phyloP scores from a whole-genome alignment of 2,888 invertebrate species.

The Rhyacophila evoluta region DNA sequence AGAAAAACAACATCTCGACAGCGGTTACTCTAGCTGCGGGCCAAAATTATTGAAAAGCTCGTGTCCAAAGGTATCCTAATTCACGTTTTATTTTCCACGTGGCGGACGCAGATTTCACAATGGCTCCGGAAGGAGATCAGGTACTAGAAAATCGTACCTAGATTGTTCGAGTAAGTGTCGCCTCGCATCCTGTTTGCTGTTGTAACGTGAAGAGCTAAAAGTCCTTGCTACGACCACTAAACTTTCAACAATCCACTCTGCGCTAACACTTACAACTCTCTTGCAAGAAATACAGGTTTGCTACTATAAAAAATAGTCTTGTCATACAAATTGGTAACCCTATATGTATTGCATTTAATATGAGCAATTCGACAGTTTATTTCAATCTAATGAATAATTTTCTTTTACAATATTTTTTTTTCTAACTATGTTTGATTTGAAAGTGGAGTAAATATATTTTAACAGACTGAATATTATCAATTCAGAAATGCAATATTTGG shows the following conservation, averaged over 20 bases:
- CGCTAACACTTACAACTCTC: too few relatives aligned
- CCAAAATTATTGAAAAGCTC: slow-evolving; percentile 19
- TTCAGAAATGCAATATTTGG: too few relatives aligned
- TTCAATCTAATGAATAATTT: too few relatives aligned
- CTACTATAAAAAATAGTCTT: too few relatives aligned
- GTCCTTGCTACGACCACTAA: not conserved
- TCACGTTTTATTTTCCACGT: slow-evolving; percentile 16
- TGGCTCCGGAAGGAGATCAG: not conserved
- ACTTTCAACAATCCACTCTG: not conserved
- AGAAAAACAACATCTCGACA: slow-evolving; percentile 41
- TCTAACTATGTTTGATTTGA: too few relatives aligned
- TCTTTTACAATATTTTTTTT: too few relatives aligned
- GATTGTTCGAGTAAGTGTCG: not conserved
- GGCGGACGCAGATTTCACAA: not conserved
- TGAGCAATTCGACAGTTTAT: too few relatives aligned
- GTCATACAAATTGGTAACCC: too few relatives aligned
- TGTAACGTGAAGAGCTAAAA: not conserved
- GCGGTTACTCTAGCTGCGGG: not conserved
- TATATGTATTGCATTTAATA: too few relatives aligned
- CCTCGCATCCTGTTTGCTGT: not conserved
- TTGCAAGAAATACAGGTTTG: too few relatives aligned
- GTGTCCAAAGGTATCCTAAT: not conserved
- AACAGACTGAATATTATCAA: too few relatives aligned
- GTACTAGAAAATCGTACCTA: not conserved
- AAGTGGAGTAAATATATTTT: too few relatives aligned